Percentiles rank a stretch among this genome's conserved stretches.
phyloP scores from a whole-genome alignment of 2,797 vertebrate genomes.

The Champsocephalus gunnari region DNA sequence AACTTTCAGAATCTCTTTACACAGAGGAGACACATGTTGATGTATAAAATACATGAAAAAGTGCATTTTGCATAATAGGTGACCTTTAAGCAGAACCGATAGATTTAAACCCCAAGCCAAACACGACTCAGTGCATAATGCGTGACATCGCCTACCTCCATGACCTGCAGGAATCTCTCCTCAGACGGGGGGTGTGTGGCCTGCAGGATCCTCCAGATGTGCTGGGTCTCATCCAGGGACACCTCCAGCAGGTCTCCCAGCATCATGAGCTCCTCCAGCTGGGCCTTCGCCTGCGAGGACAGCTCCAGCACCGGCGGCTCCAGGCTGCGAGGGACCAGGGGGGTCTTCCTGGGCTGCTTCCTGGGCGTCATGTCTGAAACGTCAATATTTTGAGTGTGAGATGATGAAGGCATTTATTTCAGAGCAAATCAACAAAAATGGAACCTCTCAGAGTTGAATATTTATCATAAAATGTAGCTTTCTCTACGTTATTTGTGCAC shows the following conservation, averaged over 20 bases:
- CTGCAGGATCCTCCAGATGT: slow-evolving; percentile 99
- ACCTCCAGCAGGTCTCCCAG: slow-evolving; percentile 97
- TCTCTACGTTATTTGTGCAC: background rate
- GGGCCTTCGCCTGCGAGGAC: slow-evolving; percentile 92
- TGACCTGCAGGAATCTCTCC: slow-evolving; percentile 95
- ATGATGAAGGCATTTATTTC: background rate
- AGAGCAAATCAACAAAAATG: background rate
- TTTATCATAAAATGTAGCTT: background rate
- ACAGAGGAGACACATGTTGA: too few species aligned
- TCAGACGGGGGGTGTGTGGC: slow-evolving; percentile 97
- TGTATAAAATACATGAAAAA: too few species aligned
- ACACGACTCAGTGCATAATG: slow-evolving; percentile 37
- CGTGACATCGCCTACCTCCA: slow-evolving; percentile 88
- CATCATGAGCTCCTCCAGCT: slow-evolving; percentile 98
- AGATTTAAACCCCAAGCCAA: background rate
- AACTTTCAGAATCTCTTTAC: too few species aligned
- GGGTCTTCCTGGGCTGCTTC: slow-evolving; percentile 97
- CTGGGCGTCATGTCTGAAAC: slow-evolving; percentile 90
- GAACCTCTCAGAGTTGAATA: background rate
- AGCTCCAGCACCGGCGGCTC: slow-evolving; percentile 96
- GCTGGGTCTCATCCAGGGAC: slow-evolving; percentile 97
- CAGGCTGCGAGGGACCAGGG: slow-evolving; percentile 94
- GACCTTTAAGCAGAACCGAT: background rate
- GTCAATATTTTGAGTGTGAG: slow-evolving; percentile 10
- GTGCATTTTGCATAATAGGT: too few species aligned